phyloP scores from a whole-genome alignment of 2,113 vertebrate genomes.

The Murina feae region DNA sequence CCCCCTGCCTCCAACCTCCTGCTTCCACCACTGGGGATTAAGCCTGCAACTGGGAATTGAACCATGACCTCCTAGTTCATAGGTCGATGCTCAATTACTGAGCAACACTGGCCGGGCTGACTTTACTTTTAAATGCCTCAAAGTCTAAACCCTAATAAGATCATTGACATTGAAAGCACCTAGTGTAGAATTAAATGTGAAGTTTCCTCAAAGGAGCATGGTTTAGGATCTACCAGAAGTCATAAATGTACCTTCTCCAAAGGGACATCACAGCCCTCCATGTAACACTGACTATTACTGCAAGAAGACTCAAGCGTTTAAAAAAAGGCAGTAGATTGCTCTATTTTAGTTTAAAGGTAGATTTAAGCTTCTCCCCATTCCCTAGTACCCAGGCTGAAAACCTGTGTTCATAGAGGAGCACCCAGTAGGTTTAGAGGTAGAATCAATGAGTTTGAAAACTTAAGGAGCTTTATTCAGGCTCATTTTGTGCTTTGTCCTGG shows the following conservation, averaged over 20 bases:
- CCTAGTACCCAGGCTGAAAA: not conserved
- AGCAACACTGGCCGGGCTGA: not conserved
- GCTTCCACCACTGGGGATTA: too few species aligned
- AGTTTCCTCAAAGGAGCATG: not conserved
- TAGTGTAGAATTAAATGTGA: not conserved
- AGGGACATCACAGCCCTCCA: not conserved
- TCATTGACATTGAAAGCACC: not conserved
- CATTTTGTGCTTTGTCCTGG: not conserved
- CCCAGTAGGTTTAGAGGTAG: not conserved
- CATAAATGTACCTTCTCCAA: conserved; percentile 18
- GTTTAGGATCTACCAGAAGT: conserved; percentile 12
- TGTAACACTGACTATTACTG: not conserved
- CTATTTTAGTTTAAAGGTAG: not conserved
- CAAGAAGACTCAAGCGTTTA: not conserved
- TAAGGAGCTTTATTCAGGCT: not conserved
- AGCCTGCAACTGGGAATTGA: too few species aligned
- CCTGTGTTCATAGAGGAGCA: not conserved
- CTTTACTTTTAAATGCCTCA: conserved; percentile 30
- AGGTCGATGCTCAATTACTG: too few species aligned
- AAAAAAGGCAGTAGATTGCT: not conserved
- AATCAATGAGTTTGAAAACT: not conserved
- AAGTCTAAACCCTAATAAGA: not conserved
- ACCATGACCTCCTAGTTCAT: too few species aligned
- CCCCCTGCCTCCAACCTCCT: too few species aligned
- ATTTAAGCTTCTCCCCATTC: not conserved